Conservation (phyloP, 2,113 vertebrate species). For the Triplophysa rosa region DNA sequence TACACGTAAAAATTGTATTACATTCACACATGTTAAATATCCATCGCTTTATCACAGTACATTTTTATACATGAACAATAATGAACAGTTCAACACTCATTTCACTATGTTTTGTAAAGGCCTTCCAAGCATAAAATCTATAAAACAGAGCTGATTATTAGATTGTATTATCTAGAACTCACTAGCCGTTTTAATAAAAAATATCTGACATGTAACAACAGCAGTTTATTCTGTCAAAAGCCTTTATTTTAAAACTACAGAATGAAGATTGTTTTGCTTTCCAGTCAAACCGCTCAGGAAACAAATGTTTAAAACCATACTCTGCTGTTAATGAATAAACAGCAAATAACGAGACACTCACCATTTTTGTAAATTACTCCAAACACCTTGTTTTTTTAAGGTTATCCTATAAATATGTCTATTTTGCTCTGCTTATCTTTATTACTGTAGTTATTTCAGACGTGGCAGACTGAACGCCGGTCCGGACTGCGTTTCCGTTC, state of each 20-base stretch:
- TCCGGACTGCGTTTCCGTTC: constrained; percentile 42
- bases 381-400: not conserved
- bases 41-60: too few species aligned
- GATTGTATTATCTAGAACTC: too few species aligned
- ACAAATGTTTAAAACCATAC: not conserved
- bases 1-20: too few species aligned
- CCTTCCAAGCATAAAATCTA: too few species aligned
- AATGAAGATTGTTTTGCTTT: too few species aligned
- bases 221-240: not conserved
- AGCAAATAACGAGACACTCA: not conserved
- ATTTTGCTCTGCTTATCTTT: not conserved
- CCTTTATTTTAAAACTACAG: not conserved
- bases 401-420: not conserved
- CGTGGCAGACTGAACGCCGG: constrained; percentile 69
- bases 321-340: not conserved
- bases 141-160: not conserved
- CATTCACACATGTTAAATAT: too few species aligned
- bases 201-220: not conserved
- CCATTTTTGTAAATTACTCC: constrained; percentile 34
- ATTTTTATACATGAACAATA: too few species aligned
- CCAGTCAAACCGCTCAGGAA: not conserved
- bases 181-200: too few species aligned
- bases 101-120: too few species aligned
- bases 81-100: too few species aligned
- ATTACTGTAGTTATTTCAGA: constrained; percentile 55